Base-by-base conservation (phyloP, 2,797 vertebrate genomes). In the Tenualosa thibaudeaui region DNA sequence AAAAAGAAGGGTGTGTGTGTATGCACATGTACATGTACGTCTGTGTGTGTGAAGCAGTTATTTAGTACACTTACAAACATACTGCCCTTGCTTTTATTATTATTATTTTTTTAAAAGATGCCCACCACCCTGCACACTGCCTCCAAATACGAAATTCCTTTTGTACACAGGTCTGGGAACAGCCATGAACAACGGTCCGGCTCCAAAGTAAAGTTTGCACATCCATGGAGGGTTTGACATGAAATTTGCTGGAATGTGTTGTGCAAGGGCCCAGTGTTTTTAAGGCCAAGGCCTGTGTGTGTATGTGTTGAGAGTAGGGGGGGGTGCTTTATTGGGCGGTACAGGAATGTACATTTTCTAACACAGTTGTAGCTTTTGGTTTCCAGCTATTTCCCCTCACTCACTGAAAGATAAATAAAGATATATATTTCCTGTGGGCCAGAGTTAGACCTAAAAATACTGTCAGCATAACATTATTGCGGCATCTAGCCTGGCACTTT, bases 191-290 rank as follows among this genome's bases (percentile, higher is more conserved):
- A 81, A 13, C 83, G 87, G 81, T 68, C 86, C 82, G 71, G 90
- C 87, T 94, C 95, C 94, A 95, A 95, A 94, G 90, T 93, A 95
- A 95, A 95, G 95, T 93, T 95, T 90, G 91, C 95, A 95, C 95
- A 46, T 96, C 94, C 91, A 91, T 84, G 85, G 90, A 88, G 81
- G 83, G 83, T 86, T 90, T 84, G 85, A 78, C 37, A 56, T 86
- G 86, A 84, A 82, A 90, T 89, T 82, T 87, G 87, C 86, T 83
- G 84, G 86, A 84, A 88, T 86, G 86, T 86, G 86, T 84, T 89
- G 85, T 78, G 58, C 71, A 88, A 81, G 81, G 87, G 86, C 60
- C 24, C 53, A 81, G 46, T 84, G 83, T 78, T 78, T 78, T 78
- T 43, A 78, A 78, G 40, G 37, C 71, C 71, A 78, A 19, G 17